Percentiles rank a stretch among this genome's conserved stretches.
phyloP scores from a whole-genome alignment of 2,888 invertebrate genomes.

The Andrena trimmerana region DNA sequence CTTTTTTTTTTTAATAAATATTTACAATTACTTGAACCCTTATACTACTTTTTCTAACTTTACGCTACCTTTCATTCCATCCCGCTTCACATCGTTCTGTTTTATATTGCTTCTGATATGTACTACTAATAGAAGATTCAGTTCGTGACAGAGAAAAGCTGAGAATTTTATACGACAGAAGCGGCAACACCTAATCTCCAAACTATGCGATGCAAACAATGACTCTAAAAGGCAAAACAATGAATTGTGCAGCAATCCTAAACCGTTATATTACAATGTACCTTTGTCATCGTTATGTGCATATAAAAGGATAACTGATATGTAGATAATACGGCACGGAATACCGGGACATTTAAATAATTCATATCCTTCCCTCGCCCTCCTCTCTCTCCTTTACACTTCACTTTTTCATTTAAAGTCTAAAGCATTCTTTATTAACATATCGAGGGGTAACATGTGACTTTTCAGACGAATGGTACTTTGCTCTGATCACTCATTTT shows the following conservation, averaged over 20 bases:
- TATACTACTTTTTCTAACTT: constrained; percentile 22
- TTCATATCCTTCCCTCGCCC: not conserved
- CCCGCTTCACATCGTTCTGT: constrained; percentile 9
- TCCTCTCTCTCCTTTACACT: not conserved
- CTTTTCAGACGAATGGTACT: not conserved
- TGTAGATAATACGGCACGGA: not conserved
- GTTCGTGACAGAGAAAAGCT: not conserved
- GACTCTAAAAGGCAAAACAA: constrained; percentile 13
- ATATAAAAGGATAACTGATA: constrained; percentile 23
- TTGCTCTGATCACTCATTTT: constrained; percentile 10
- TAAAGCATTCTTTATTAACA: not conserved
- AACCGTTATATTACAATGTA: constrained; percentile 22
- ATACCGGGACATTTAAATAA: not conserved
- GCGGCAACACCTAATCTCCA: not conserved
- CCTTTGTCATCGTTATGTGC: constrained; percentile 36
- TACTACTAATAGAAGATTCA: constrained; percentile 4
- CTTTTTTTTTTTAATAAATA: not conserved
- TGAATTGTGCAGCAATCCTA: constrained; percentile 8
- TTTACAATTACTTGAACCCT: constrained; percentile 23
- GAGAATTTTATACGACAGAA: constrained; percentile 5
- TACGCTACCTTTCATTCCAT: constrained; percentile 14
- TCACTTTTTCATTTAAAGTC: not conserved
- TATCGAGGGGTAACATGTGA: not conserved
- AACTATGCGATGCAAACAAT: constrained; percentile 20
- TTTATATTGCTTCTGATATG: too few relatives aligned